Evolutionary conservation across 2,888 invertebrate species (phyloP).

Genomic region (Archaeoteleia sp.): DNA sequence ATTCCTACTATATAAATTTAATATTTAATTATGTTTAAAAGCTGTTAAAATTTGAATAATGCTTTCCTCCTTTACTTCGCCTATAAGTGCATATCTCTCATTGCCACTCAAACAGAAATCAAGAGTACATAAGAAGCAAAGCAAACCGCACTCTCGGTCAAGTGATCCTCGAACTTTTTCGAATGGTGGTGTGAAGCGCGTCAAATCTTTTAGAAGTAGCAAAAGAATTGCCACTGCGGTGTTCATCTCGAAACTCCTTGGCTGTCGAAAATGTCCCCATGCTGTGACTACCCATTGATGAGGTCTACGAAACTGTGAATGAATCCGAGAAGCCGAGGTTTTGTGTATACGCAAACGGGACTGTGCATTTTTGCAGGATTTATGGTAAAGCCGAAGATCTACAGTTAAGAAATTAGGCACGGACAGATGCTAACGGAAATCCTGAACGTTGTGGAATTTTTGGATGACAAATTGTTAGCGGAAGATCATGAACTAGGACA

Average conservation of each 20-base stretch:
- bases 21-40: no score
- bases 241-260: constrained; percentile 60
- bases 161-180: constrained; percentile 64
- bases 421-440: constrained; percentile 57
- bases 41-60: constrained; percentile 13
- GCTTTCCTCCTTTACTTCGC: constrained; percentile 12
- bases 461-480: constrained; percentile 38
- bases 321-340: constrained; percentile 53
- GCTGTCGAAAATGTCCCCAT: constrained; percentile 55
- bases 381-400: constrained; percentile 23
- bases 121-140: constrained; percentile 14
- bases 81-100: constrained; percentile 4
- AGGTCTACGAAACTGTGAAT: constrained; percentile 60
- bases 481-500: no score
- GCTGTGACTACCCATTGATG: constrained; percentile 61
- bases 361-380: constrained; percentile 30
- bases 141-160: constrained; percentile 52
- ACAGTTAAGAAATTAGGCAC: constrained; percentile 58
- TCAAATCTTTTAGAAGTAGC: constrained; percentile 65
- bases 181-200: constrained; percentile 61
- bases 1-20: no score
- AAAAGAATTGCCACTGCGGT: constrained; percentile 69
- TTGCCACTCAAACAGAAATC: constrained; percentile 8
- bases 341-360: constrained; percentile 37
- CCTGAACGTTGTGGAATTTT: constrained; percentile 10